Conservation (phyloP, 2,888 invertebrate species). For the Eristalis intricaria region DNA sequence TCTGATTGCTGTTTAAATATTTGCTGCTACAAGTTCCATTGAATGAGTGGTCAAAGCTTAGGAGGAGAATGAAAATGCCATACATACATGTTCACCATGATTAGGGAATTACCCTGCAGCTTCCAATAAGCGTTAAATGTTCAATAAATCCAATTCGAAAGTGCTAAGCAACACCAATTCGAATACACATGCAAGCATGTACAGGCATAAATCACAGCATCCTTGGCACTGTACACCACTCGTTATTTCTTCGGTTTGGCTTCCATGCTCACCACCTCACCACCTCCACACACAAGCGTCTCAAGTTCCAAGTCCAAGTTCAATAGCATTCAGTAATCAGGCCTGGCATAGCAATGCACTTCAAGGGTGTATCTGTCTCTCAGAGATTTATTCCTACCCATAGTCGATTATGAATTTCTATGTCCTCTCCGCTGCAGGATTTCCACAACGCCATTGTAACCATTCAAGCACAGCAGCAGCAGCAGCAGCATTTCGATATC, state of each 20-base stretch:
- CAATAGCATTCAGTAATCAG: background rate
- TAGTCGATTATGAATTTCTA: slow-evolving; percentile 21
- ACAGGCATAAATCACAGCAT: background rate
- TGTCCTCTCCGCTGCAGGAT: background rate
- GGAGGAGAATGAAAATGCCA: too few species aligned
- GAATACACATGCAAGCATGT: background rate
- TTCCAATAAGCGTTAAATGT: background rate
- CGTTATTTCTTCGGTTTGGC: background rate
- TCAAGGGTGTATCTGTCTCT: background rate
- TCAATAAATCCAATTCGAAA: background rate
- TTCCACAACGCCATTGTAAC: slow-evolving; percentile 12
- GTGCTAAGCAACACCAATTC: background rate
- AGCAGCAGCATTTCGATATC: slow-evolving; percentile 20
- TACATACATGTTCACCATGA: too few species aligned
- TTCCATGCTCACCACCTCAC: background rate
- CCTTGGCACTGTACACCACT: background rate
- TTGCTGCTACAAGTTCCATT: too few species aligned
- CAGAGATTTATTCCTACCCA: slow-evolving; percentile 8
- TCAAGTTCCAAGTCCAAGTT: background rate
- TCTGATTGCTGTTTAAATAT: too few species aligned
- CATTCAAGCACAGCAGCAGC: slow-evolving; percentile 45
- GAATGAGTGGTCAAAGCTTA: too few species aligned
- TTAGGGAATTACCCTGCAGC: background rate
- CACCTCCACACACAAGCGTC: background rate
- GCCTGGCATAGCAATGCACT: background rate